Percentiles rank a stretch among this genome's conserved stretches.
Conservation (phyloP, 2,888 invertebrate genomes). For the Anthoptus insignis region DNA sequence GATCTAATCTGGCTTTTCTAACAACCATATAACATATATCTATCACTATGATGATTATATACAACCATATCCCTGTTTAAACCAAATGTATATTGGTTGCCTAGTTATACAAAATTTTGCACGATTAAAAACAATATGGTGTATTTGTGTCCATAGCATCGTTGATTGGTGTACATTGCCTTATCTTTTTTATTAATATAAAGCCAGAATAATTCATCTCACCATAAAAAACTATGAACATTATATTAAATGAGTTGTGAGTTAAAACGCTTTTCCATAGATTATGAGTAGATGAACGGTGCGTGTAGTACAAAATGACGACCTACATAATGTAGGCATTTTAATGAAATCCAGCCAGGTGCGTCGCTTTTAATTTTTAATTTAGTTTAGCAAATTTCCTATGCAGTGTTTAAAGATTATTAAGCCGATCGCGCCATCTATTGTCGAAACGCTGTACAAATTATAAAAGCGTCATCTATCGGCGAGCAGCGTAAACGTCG, state of each 20-base stretch:
- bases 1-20: too few relatives aligned
- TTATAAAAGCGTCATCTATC: slow-evolving; percentile 79
- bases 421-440: slow-evolving; percentile 59
- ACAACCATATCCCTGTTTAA: too few relatives aligned
- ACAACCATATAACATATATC: too few relatives aligned
- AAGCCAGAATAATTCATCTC: slow-evolving; percentile 13
- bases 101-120: too few relatives aligned
- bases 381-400: slow-evolving; percentile 10
- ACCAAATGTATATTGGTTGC: too few relatives aligned
- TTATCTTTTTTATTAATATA: too few relatives aligned
- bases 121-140: too few relatives aligned
- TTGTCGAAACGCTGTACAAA: slow-evolving; percentile 66
- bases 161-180: too few relatives aligned
- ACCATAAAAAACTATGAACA: slow-evolving; percentile 10
- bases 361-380: slow-evolving; percentile 22
- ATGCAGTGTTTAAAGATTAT: background rate
- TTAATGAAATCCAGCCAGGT: slow-evolving; percentile 21
- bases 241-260: slow-evolving; percentile 6
- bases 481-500: slow-evolving; percentile 60
- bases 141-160: too few relatives aligned
- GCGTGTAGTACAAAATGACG: slow-evolving; percentile 10
- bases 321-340: slow-evolving; percentile 32
- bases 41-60: too few relatives aligned
- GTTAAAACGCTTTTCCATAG: background rate
- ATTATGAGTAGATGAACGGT: slow-evolving; percentile 18